Percentiles rank a stretch among this genome's conserved stretches.
phyloP scores from a whole-genome alignment of 2,113 vertebrate species.

The Alaudala cheleensis region DNA sequence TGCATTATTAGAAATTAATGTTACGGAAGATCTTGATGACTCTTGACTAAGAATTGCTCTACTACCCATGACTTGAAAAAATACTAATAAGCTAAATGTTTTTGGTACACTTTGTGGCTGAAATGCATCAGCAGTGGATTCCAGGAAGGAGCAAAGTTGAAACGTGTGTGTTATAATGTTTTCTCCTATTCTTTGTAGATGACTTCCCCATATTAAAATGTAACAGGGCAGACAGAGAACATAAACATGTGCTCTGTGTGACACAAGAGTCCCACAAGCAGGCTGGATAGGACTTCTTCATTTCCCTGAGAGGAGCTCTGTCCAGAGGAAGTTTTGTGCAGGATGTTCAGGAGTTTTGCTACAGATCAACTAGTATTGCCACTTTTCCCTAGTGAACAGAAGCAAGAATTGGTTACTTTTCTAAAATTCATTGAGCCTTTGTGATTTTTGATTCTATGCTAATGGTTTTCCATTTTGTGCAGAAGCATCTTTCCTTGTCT shows the following conservation, averaged over 20 bases:
- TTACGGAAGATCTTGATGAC: background rate
- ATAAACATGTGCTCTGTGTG: background rate
- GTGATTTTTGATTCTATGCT: background rate
- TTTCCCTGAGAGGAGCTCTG: background rate
- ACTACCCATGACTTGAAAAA: background rate
- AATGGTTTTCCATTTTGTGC: constrained; percentile 22
- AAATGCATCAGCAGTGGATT: background rate
- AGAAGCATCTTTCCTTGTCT: constrained; percentile 41
- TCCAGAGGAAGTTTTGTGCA: background rate
- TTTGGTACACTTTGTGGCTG: background rate
- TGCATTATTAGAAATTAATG: background rate
- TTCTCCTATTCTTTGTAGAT: background rate
- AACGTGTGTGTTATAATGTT: background rate
- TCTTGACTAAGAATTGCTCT: background rate
- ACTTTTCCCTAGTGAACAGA: background rate
- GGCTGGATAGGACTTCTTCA: background rate
- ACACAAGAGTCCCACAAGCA: background rate
- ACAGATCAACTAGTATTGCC: background rate
- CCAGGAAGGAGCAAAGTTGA: background rate
- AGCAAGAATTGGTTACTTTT: background rate
- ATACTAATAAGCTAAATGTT: background rate
- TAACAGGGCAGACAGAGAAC: background rate
- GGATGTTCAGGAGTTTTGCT: background rate
- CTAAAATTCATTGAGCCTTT: background rate
- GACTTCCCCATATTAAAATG: background rate